Base-by-base conservation (phyloP, 1,140 invertebrate genomes). In the Drosophila quadrilineata region DNA sequence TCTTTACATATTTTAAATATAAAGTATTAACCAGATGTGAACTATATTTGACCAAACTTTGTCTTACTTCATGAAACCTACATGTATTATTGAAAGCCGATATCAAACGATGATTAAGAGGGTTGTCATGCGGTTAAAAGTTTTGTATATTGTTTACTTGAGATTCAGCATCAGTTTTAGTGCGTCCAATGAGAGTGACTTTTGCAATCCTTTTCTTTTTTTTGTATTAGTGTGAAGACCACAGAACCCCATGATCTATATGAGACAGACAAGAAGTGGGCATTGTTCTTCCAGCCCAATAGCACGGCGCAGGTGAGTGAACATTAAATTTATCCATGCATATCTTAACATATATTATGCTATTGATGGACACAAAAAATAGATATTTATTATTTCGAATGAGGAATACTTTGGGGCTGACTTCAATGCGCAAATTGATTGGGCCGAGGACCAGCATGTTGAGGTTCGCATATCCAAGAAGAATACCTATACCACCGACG, bases 401-500 rank as follows among this genome's bases (percentile, higher is more conserved):
- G 92, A 94, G 74, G 94, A 94, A 77, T 91, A 93, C 87, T 93
- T 93, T 2, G 92, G 92, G 0, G 75, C 93, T 0, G 93, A 94
- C 53, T 91, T 93, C 62, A 92, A 91, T 69, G 92, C 93, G 0
- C 93, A 94, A 64, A 93, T 93, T 59, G 90, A 93, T n/a, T 94
- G 94, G 94, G 91, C 93, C 10, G 77, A 77, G 26, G 72, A 71
- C 9, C 90, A 91, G 43, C 91, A 93, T n/a, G 91, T 92, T 21
- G 92, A 91, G 67, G 91, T 94, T 4, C 91, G 91, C 0, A 94
- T 95, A 69, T 93, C 93, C 0, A 92, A 94, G 17, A 94, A 94
- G 88, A 92, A 94, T 70, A 94, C 94, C 1, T 94, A 95, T 71
- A 94, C 94, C 0, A 94, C 93, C 1, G 91, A 92, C 31, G 93